phyloP scores from a whole-genome alignment of 2,113 vertebrate species.

The Regulus satrapa region DNA sequence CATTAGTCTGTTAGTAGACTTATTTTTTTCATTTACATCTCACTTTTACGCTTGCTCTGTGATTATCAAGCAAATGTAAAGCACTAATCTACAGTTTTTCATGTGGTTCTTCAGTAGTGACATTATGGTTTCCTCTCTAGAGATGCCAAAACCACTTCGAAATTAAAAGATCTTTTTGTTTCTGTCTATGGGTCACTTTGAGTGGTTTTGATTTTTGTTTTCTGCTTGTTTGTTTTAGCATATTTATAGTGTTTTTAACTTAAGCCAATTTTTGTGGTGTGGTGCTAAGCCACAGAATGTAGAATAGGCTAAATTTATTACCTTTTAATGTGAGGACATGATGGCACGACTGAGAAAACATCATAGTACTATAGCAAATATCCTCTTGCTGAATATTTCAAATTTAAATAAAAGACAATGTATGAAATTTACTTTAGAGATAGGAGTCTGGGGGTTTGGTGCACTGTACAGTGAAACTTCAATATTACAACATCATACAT shows the following conservation, averaged over 20 bases:
- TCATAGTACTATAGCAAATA: not conserved
- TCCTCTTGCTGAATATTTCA: not conserved
- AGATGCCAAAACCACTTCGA: conserved; percentile 6
- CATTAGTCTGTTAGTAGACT: not conserved
- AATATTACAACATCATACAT: not conserved
- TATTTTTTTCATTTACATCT: not conserved
- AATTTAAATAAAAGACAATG: not conserved
- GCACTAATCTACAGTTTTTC: not conserved
- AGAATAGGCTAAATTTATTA: not conserved
- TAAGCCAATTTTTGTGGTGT: not conserved
- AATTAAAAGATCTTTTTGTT: not conserved
- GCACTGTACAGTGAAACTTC: not conserved
- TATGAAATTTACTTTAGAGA: not conserved
- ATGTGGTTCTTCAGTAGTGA: not conserved
- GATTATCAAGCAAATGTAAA: not conserved
- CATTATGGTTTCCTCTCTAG: not conserved
- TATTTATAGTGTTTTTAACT: conserved; percentile 8
- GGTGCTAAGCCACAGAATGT: not conserved
- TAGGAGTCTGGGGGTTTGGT: not conserved
- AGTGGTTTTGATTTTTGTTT: not conserved
- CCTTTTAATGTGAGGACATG: not conserved
- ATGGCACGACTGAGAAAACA: not conserved
- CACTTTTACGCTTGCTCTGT: not conserved
- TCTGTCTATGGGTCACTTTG: not conserved
- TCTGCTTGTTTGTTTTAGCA: not conserved